Conservation (phyloP, 2,113 vertebrate species). For the Pampusana beccarii region DNA sequence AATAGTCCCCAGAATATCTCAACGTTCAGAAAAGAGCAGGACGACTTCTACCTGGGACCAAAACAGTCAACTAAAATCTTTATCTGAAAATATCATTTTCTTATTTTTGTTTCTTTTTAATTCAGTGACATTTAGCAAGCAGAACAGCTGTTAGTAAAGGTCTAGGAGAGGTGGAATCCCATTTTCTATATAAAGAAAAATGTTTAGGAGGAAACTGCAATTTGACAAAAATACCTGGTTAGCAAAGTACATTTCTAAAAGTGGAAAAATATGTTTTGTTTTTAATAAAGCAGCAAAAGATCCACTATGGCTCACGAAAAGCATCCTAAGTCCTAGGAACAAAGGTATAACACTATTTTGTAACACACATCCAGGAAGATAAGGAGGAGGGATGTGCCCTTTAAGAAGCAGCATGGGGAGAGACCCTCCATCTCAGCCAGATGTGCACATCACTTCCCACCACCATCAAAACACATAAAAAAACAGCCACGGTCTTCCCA, state of each 20-base stretch:
- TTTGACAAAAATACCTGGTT: conserved; percentile 35
- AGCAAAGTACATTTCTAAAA: conserved; percentile 25
- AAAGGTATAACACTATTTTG: not conserved
- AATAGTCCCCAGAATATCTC: not conserved
- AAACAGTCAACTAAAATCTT: conserved; percentile 58
- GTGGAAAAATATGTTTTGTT: not conserved
- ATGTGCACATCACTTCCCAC: not conserved
- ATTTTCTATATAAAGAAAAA: conserved; percentile 58
- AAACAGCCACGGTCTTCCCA: not conserved
- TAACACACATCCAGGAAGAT: not conserved
- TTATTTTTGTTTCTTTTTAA: conserved; percentile 62
- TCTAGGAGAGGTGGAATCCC: conserved; percentile 64
- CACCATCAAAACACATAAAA: not conserved
- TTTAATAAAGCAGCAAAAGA: not conserved
- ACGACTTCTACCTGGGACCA: not conserved
- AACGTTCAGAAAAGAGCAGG: not conserved
- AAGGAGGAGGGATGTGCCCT: not conserved
- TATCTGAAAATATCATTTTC: conserved; percentile 12
- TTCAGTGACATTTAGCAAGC: conserved; percentile 73
- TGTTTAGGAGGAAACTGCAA: conserved; percentile 30
- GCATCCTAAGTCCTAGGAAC: not conserved
- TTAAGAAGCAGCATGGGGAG: not conserved
- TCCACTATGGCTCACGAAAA: not conserved
- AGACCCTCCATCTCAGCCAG: not conserved
- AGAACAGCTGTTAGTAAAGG: conserved; percentile 74